phyloP scores from a whole-genome alignment of 2,888 invertebrate genomes.

The Busseola fusca region DNA sequence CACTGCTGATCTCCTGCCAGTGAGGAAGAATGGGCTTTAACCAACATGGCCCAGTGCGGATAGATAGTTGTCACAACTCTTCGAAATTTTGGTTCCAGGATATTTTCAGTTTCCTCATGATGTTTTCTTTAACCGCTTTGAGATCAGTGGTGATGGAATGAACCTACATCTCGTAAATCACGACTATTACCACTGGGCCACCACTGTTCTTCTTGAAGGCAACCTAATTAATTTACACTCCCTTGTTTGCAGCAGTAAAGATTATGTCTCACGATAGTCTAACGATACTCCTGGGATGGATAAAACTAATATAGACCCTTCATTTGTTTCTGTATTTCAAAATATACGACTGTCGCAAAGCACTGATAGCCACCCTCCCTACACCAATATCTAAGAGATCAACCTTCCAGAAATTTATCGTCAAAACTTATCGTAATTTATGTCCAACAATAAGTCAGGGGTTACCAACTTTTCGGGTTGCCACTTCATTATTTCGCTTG shows the following conservation, averaged over 20 bases:
- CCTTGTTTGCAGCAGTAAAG: background rate
- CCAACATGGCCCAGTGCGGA: no score
- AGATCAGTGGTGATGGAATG: no score
- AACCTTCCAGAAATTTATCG: conserved; percentile 78
- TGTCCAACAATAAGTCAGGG: conserved; percentile 84
- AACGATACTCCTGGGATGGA: background rate
- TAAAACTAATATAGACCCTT: background rate
- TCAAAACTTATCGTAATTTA: conserved; percentile 85
- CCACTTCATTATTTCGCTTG: conserved; percentile 85
- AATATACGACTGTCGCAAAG: background rate
- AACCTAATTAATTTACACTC: background rate
- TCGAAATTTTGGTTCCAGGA: no score
- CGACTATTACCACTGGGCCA: no score
- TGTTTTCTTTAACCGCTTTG: background rate
- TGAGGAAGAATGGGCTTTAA: no score
- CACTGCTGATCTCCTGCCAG: no score
- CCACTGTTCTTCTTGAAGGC: background rate
- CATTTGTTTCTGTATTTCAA: conserved; percentile 14
- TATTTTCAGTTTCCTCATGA: background rate
- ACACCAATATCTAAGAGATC: conserved; percentile 53
- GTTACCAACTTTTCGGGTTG: conserved; percentile 75
- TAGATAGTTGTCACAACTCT: background rate
- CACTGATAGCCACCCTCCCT: conserved; percentile 18
- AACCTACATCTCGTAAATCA: no score
- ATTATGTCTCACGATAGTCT: background rate